Evolutionary conservation across 2,797 vertebrate species (phyloP).

Genomic region (Pseudochirops cupreus): DNA sequence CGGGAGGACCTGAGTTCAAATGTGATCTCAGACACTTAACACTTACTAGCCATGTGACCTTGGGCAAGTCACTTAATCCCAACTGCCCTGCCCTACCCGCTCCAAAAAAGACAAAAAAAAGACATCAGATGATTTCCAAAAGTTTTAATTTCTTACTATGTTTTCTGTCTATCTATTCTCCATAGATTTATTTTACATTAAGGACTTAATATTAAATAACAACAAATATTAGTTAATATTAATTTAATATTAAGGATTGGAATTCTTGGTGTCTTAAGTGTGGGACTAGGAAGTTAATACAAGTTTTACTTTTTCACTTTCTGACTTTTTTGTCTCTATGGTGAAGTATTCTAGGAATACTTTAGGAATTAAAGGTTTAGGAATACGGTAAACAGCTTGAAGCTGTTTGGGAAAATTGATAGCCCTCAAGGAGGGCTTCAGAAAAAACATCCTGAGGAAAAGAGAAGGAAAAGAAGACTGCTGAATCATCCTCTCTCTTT

Average conservation of each 20-base stretch:
- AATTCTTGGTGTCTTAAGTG: neutral
- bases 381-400: neutral
- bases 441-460: slow-evolving; percentile 59
- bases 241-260: slow-evolving; percentile 1
- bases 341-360: slow-evolving; percentile 38
- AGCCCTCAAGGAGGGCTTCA: slow-evolving; percentile 27
- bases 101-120: neutral
- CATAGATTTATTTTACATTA: slow-evolving; percentile 31
- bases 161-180: slow-evolving; percentile 36
- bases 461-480: neutral
- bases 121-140: slow-evolving; percentile 42
- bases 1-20: no score
- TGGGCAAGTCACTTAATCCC: no score
- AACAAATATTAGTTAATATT: neutral
- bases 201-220: neutral
- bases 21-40: no score
- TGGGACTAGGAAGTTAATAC: slow-evolving; percentile 4
- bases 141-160: slow-evolving; percentile 46
- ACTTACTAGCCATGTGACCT: no score
- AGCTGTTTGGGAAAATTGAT: slow-evolving; percentile 25
- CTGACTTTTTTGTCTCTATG: slow-evolving; percentile 48
- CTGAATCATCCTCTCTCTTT: slow-evolving; percentile 17
- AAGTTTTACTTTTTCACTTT: slow-evolving; percentile 8
- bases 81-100: no score
- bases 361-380: slow-evolving; percentile 19